phyloP scores from a whole-genome alignment of 2,113 vertebrate species.

The Mesoclemmys tuberculata region DNA sequence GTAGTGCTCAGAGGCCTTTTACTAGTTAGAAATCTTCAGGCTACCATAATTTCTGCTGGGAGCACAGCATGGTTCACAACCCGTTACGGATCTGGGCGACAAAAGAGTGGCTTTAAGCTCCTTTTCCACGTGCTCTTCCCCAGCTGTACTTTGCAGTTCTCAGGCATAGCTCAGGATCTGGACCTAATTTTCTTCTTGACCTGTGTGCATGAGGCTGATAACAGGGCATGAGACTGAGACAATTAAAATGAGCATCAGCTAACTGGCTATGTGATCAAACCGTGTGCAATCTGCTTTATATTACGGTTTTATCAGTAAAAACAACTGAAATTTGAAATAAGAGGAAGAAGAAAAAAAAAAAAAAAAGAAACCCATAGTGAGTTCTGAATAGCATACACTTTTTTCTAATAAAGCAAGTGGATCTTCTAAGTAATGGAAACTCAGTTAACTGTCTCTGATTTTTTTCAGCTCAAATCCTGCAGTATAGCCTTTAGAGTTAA shows the following conservation, averaged over 20 bases:
- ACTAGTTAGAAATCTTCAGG: neutral
- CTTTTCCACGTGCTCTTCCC: neutral
- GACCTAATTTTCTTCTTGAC: neutral
- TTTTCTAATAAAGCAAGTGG: neutral
- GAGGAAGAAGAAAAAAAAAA: neutral
- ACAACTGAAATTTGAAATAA: neutral
- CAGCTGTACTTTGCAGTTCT: neutral
- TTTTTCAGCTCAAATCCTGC: neutral
- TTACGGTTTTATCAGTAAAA: neutral
- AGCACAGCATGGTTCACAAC: neutral
- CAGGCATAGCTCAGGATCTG: neutral
- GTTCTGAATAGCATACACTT: neutral
- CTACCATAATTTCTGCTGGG: neutral
- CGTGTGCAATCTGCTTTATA: neutral
- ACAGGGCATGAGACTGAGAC: neutral
- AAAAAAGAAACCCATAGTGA: neutral
- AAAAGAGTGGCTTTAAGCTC: neutral
- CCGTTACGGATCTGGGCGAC: neutral
- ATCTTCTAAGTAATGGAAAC: neutral
- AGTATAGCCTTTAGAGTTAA: neutral
- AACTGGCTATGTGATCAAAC: neutral
- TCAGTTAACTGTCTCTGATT: neutral
- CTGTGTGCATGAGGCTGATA: neutral
- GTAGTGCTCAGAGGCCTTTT: neutral
- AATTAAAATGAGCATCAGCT: neutral